Conservation (phyloP, 2,888 invertebrate species). For the Cactoblastis cactorum region DNA sequence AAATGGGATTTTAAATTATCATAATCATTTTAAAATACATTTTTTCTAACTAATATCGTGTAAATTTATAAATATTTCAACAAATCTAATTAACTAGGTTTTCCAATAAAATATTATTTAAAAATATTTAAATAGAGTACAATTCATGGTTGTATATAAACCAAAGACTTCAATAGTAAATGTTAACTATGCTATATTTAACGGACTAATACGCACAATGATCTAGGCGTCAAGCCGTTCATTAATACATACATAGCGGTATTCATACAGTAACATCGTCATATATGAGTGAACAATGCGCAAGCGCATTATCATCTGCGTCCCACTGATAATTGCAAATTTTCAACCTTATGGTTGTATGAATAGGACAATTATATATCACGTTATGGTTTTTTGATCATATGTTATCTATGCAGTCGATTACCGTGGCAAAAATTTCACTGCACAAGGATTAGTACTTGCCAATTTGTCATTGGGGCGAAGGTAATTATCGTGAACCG, state of each 20-base stretch:
- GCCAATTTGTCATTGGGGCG: constrained; percentile 4
- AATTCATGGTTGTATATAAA: background rate
- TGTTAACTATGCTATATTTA: constrained; percentile 16
- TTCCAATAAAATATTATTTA: no score
- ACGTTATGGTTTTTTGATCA: background rate
- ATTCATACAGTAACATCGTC: constrained; percentile 44
- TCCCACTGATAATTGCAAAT: constrained; percentile 11
- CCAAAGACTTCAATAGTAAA: background rate
- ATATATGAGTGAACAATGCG: constrained; percentile 40
- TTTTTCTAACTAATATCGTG: no score
- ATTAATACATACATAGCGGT: constrained; percentile 54
- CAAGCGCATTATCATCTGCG: constrained; percentile 26
- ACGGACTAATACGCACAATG: constrained; percentile 27
- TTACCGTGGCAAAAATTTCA: background rate
- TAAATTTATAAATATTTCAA: no score
- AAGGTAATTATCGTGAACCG: constrained; percentile 12
- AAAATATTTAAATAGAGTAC: no score
- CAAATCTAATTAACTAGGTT: no score
- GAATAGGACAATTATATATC: background rate
- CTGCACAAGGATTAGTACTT: background rate
- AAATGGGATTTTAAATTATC: no score
- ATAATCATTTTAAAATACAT: no score
- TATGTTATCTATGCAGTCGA: background rate
- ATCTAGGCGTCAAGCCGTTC: constrained; percentile 32
- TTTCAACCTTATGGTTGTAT: constrained; percentile 4